Evolutionary conservation across 1,140 invertebrate species (phyloP), one percentile per base, ranked within the genome.

Genomic region (Venturia canescens): DNA sequence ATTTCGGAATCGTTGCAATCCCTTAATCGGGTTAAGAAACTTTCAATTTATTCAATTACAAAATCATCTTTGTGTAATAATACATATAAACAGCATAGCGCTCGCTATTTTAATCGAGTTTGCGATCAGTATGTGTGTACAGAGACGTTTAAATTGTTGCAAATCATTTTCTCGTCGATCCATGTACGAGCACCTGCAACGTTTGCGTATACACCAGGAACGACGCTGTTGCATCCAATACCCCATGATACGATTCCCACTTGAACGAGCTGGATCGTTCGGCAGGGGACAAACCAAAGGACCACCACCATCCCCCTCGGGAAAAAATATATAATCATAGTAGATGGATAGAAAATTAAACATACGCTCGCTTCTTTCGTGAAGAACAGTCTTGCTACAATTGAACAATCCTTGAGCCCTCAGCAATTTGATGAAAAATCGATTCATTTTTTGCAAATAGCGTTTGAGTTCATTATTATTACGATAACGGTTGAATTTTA

Each of bases 201-300:
- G 84, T 95, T 95, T 0, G 95, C 96, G 86, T 97, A 98, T 9
- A 96, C 96, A 1, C 94, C 96, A 0, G 97, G 97, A 21, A 95
- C 93, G 48, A 92, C 90, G 82, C 94, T 93, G 0, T 94, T 95
- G 34, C 94, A 94, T 4, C 93, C 93, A 85, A 94, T 94, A 27
- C 94, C 94, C 94, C 94, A 95, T 1, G 94, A 93, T 3, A 96
- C 94, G 34, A 95, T 94, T 71, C 95, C 95, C 11, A 93, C 94
- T 85, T 95, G 94, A 29, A 91, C 92, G 90, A 6, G 84, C 85
- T 0, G 93, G 92, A 57, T 94, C 89, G 2, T 88, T 92, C 78
- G 89, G 87, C 74, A 94, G 87, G 6, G 95, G 95, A 82, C 96
- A 97, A 0, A 95, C 94, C 23, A 97, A 89, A 0, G 96, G 96